Base-by-base conservation (phyloP, 2,797 vertebrate species). In the Poeciliopsis paucimaculata region DNA sequence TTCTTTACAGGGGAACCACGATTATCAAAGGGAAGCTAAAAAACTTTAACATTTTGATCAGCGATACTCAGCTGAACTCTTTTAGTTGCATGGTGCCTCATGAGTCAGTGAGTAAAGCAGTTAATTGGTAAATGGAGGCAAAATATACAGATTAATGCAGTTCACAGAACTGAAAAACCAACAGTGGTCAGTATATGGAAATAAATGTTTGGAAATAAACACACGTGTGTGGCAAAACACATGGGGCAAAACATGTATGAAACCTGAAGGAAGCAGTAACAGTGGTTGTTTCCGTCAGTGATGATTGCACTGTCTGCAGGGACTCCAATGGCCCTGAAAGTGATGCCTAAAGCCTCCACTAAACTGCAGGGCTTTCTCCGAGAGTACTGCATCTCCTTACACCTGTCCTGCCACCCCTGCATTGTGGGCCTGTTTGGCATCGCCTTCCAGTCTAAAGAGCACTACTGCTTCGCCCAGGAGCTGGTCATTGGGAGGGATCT, bases 401-500 rank as follows among this genome's bases (percentile, higher is more conserved):
- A 94, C 80, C 92, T 97, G 79, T 96, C 96, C 68, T 82, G 88
- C 73, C 96, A 97, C 81, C 96, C 96, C 41, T 96, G 96, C 89
- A 96, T 97, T 23, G 96, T 96, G 84, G 93, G 94, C 26, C 94
- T 96, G 71, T 96, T 96, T 34, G 96, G 96, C 79, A 97, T 97
- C 1, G 95, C 95, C 82, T 97, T 97, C 92, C 96, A 97, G 88
- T 96, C 96, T 0, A 81, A 93, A 4, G 95, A 96, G 73, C 95
- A 96, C 90, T 97, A 97, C 62, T 96, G 94, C 79, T 97, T 97
- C 39, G 96, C 96, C 34, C 96, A 97, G 84, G 96, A 97, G 85
- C 94, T 96, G 1, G 94, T 96, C 66, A 93, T 94, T 23, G 94
- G 95, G 10, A 93, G 94, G 23, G 96, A 97, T 86, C 92, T 97